Evolutionary conservation across 2,797 vertebrate genomes (phyloP).

Genomic region (Fratercula arctica): DNA sequence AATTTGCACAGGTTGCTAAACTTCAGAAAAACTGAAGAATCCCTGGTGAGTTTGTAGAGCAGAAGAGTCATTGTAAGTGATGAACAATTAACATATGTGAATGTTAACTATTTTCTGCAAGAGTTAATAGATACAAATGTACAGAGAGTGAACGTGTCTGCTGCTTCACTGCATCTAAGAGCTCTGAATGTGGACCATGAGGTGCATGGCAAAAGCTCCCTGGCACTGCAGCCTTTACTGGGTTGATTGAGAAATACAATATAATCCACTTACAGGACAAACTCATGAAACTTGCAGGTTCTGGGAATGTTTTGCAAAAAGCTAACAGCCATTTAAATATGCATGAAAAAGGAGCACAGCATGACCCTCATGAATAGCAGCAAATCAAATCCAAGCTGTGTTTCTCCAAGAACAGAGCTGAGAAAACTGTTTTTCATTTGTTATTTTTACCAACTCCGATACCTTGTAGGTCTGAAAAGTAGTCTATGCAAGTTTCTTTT

Average conservation of each 20-base stretch:
- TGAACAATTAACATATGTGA: slow-evolving; percentile 8
- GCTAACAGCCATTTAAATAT: slow-evolving; percentile 42
- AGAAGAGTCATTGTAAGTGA: not conserved
- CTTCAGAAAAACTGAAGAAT: not conserved
- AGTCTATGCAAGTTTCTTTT: not conserved
- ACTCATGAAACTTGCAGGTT: slow-evolving; percentile 41
- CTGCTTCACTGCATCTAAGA: not conserved
- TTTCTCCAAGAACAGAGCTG: slow-evolving; percentile 2
- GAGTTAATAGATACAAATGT: slow-evolving; percentile 52
- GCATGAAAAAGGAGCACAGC: slow-evolving; percentile 48
- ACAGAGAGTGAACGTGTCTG: not conserved
- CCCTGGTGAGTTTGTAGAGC: not conserved
- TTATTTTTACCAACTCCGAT: not conserved
- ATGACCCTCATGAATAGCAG: slow-evolving; percentile 41
- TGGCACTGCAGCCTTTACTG: not conserved
- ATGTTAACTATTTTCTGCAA: slow-evolving; percentile 12
- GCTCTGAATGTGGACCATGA: not conserved
- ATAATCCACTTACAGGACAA: slow-evolving; percentile 26
- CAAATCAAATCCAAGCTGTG: slow-evolving; percentile 26
- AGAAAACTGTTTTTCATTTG: not conserved
- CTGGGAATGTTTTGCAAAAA: slow-evolving; percentile 21
- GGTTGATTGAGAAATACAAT: not conserved
- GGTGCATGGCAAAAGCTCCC: not conserved
- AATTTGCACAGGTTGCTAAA: not conserved
- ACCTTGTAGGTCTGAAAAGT: not conserved